Conservation (phyloP, 2,888 invertebrate species). For the Drosophila neotestacea region DNA sequence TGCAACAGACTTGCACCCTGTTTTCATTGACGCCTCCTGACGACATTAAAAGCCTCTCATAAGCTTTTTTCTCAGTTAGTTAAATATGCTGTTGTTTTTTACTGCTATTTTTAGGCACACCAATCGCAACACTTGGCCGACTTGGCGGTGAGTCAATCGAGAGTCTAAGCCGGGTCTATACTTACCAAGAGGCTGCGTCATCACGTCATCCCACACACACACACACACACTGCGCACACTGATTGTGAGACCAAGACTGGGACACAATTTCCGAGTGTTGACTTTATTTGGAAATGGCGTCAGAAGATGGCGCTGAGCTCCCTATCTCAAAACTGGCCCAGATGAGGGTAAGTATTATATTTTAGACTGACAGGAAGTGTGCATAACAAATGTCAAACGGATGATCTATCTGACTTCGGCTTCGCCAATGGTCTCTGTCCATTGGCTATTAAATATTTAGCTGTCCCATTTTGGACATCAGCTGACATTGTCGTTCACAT, state of each 20-base stretch:
- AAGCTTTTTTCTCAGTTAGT: constrained; percentile 32
- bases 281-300: constrained; percentile 83
- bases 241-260: neutral
- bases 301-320: constrained; percentile 81
- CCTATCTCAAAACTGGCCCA: constrained; percentile 85
- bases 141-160: constrained; percentile 58
- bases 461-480: constrained; percentile 23
- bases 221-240: neutral
- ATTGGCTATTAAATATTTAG: constrained; percentile 39
- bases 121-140: constrained; percentile 24
- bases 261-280: constrained; percentile 21
- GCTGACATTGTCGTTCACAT: constrained; percentile 27
- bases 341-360: constrained; percentile 85
- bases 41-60: constrained; percentile 40
- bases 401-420: too few relatives aligned
- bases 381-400: constrained; percentile 3
- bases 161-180: constrained; percentile 71
- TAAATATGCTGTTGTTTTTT: constrained; percentile 33
- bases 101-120: constrained; percentile 49
- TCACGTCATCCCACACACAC: constrained; percentile 57
- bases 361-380: constrained; percentile 42
- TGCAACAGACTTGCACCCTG: constrained; percentile 31
- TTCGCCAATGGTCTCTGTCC: neutral
- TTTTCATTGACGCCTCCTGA: constrained; percentile 73
- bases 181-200: constrained; percentile 36